phyloP scores from a whole-genome alignment of 2,797 vertebrate genomes.

The Gobio occitaniae region DNA sequence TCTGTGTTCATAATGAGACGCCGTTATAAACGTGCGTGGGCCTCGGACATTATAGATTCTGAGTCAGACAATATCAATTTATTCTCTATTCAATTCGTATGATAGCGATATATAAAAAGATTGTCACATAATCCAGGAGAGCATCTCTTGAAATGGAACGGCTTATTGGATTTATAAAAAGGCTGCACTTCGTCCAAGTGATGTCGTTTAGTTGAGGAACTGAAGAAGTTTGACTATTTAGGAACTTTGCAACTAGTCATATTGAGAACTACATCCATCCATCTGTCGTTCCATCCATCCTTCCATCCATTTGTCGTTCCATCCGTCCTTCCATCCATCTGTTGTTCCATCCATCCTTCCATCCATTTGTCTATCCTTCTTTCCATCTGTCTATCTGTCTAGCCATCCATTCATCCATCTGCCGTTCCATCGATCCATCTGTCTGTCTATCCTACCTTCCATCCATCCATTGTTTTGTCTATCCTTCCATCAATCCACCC shows the following conservation, averaged over 20 bases:
- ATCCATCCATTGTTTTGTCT: no score
- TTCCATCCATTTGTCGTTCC: no score
- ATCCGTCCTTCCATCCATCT: no score
- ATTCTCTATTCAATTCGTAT: not conserved
- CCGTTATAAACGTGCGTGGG: slow-evolving; percentile 10
- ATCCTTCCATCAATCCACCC: no score
- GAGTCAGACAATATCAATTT: not conserved
- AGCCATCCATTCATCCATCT: no score
- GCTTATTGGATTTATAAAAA: not conserved
- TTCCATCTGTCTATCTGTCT: no score
- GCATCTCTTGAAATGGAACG: not conserved
- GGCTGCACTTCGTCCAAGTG: not conserved
- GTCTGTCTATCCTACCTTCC: no score
- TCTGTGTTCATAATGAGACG: slow-evolving; percentile 41
- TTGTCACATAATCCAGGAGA: not conserved
- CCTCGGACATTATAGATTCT: slow-evolving; percentile 13
- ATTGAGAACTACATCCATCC: not conserved
- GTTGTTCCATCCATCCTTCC: no score
- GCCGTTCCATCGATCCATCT: no score
- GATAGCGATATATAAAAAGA: not conserved
- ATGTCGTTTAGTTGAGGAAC: not conserved
- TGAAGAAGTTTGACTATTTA: not conserved
- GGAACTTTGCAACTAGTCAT: not conserved
- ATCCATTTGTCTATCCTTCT: no score
- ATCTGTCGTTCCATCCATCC: no score